Conservation (phyloP, 2,113 vertebrate species). For the Xyrauchen texanus region DNA sequence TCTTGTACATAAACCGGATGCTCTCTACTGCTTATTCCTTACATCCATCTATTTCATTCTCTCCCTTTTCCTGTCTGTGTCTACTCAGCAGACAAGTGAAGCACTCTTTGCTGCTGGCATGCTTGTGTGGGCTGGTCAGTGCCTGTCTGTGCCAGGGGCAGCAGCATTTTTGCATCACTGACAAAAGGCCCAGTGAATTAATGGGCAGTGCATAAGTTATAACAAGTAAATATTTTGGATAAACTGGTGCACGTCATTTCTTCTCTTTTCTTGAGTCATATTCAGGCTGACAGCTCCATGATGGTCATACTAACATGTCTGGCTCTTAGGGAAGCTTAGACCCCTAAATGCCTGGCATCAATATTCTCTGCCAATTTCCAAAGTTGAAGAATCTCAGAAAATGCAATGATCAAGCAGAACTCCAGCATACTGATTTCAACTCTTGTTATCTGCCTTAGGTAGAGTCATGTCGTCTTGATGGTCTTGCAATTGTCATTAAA, state of each 20-base stretch:
- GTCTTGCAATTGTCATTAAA: no score
- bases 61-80: constrained; percentile 43
- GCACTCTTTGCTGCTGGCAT: constrained; percentile 66
- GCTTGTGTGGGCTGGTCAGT: constrained; percentile 59
- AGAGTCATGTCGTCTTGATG: no score
- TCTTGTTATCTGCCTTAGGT: no score
- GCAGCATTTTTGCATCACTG: constrained; percentile 20
- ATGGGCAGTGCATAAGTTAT: background rate
- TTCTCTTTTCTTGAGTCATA: background rate
- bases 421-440: no score
- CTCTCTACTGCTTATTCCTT: constrained; percentile 20
- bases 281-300: background rate
- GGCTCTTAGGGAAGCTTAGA: background rate
- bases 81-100: constrained; percentile 66
- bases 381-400: no score
- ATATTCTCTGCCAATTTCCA: constrained; percentile 23
- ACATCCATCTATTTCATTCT: constrained; percentile 15
- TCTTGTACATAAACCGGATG: constrained; percentile 53
- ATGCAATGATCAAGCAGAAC: no score
- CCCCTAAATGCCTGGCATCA: constrained; percentile 1
- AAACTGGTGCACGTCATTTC: background rate
- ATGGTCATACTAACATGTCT: constrained; percentile 10
- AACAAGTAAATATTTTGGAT: background rate
- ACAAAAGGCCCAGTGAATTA: background rate
- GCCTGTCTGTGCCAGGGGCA: constrained; percentile 55